Conservation (phyloP, 2,888 invertebrate genomes). For the Hermaeophaga mercurialis region DNA sequence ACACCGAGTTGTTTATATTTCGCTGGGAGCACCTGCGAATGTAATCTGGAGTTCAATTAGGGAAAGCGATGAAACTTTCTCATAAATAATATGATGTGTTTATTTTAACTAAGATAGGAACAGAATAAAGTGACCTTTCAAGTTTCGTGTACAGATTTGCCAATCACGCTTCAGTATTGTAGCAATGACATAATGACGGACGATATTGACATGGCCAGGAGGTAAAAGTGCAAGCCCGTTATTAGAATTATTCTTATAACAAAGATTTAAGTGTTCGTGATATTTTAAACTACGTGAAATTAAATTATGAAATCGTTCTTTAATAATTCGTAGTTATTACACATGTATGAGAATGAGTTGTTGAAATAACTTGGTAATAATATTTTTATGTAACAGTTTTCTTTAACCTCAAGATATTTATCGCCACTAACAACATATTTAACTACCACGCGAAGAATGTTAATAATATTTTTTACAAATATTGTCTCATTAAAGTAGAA, state of each 20-base stretch:
- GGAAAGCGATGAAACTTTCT: conserved; percentile 18
- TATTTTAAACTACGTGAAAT: conserved; percentile 11
- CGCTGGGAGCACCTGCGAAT: background rate
- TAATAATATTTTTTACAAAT: too few species aligned
- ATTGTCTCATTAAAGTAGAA: too few species aligned
- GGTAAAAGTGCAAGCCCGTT: conserved; percentile 16
- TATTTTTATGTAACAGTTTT: conserved; percentile 6
- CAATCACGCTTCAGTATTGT: conserved; percentile 33
- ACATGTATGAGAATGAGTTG: conserved; percentile 6
- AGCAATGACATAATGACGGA: conserved; percentile 32
- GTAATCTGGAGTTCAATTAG: conserved; percentile 15
- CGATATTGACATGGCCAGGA: conserved; percentile 14
- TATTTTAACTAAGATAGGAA: conserved; percentile 11
- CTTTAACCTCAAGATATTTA: too few species aligned
- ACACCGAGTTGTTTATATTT: too few species aligned
- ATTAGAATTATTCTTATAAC: conserved; percentile 12
- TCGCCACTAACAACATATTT: too few species aligned
- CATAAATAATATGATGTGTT: conserved; percentile 16
- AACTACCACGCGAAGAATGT: too few species aligned
- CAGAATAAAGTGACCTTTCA: conserved; percentile 30
- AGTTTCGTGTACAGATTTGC: conserved; percentile 28
- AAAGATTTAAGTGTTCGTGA: conserved; percentile 15
- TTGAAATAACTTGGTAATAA: background rate
- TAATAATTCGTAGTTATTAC: background rate
- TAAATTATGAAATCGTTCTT: conserved; percentile 6